A percentile compares a stretch with the other conserved stretches of the same genome.
Conservation (phyloP, 1,140 invertebrate genomes). For the Antheraea pernyi region DNA sequence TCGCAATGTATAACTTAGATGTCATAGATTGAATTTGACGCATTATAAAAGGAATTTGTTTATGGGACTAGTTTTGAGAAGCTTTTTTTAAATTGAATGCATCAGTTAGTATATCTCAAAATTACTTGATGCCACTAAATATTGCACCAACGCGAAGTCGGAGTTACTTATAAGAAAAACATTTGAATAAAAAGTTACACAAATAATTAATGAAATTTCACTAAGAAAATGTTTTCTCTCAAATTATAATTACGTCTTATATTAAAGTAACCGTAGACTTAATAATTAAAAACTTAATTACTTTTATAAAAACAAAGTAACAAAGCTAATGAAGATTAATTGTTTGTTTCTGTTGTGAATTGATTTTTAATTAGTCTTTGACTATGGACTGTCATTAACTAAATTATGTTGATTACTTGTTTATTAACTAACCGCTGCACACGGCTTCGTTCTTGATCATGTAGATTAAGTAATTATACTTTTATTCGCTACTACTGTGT, state of each 20-base stretch:
- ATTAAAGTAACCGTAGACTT: background rate
- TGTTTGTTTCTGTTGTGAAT: slow-evolving; percentile 25
- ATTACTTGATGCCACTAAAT: no score
- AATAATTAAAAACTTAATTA: background rate
- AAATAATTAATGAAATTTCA: background rate
- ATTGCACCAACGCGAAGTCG: no score
- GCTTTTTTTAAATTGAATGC: no score
- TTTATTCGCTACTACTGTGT: no score
- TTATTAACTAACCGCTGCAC: background rate
- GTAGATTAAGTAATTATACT: no score
- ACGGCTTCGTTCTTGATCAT: no score
- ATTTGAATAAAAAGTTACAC: background rate
- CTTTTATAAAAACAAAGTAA: slow-evolving; percentile 16
- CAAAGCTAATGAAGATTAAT: slow-evolving; percentile 34
- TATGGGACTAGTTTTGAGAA: no score
- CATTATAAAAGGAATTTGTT: background rate
- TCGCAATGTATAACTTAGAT: no score
- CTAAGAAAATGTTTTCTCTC: background rate
- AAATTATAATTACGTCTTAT: background rate
- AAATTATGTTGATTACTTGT: background rate
- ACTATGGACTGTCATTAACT: background rate
- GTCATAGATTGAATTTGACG: no score
- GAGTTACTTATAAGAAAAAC: no score
- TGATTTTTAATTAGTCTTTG: slow-evolving; percentile 31
- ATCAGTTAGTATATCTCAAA: no score